Conservation (phyloP, 1,140 invertebrate species). For the Drosophila repletoides region DNA sequence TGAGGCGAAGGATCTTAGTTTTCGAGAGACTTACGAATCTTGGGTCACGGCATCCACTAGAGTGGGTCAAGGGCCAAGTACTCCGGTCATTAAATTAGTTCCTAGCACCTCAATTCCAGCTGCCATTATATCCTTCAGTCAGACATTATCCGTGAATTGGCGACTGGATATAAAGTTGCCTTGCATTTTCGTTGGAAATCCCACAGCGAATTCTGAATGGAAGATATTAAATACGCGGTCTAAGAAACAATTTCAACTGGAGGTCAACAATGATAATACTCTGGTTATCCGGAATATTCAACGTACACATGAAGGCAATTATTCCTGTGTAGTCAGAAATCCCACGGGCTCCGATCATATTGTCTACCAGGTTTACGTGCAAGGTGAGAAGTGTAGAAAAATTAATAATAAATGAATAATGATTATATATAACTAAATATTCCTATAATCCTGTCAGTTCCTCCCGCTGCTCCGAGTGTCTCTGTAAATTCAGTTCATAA, state of each 20-base stretch:
- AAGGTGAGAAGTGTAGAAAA: conserved; percentile 69
- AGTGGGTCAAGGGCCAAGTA: conserved; percentile 85
- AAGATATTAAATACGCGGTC: conserved; percentile 71
- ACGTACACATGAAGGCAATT: conserved; percentile 86
- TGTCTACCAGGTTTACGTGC: conserved; percentile 85
- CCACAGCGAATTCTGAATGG: conserved; percentile 84
- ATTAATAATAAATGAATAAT: not conserved
- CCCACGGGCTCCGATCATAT: conserved; percentile 85
- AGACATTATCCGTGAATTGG: conserved; percentile 83
- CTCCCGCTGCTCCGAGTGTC: conserved; percentile 86
- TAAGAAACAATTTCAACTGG: conserved; percentile 69
- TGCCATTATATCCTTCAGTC: conserved; percentile 85
- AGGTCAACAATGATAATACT: conserved; percentile 85
- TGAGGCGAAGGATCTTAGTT: conserved; percentile 84
- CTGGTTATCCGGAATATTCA: conserved; percentile 85
- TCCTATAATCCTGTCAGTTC: conserved; percentile 83
- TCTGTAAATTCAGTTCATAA: conserved; percentile 87
- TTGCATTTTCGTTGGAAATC: conserved; percentile 86
- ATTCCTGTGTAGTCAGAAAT: conserved; percentile 86
- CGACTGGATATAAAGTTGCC: conserved; percentile 84
- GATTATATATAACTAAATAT: not conserved
- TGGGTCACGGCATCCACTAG: conserved; percentile 86
- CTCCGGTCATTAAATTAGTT: conserved; percentile 84
- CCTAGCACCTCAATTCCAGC: conserved; percentile 84
- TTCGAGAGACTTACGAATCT: conserved; percentile 85